These are phyloP conservation scores for Ferrisia virgata DNA, from an alignment of 2,888 invertebrate species.

Conservation along the genomic window DNA sequence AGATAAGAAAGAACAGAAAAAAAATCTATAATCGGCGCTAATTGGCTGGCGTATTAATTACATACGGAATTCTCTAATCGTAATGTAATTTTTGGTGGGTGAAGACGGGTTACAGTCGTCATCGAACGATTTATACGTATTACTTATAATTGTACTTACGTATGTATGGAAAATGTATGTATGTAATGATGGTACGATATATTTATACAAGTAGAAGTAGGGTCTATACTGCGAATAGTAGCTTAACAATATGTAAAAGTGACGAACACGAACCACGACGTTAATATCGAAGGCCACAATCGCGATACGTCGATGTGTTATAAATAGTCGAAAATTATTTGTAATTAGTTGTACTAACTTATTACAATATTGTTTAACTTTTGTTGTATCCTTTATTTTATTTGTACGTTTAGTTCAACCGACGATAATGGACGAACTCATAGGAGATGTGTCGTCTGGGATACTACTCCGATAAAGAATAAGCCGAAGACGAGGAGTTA, in stretches of 20 bases:
- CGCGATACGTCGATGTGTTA: not conserved
- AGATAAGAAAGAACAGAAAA: not conserved
- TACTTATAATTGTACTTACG: too few relatives aligned
- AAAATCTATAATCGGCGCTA: not conserved
- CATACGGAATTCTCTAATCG: not conserved
- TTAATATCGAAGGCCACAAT: not conserved
- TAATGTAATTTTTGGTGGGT: not conserved
- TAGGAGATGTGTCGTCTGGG: conserved; percentile 48
- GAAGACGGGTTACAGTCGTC: not conserved
- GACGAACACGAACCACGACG: too few relatives aligned
- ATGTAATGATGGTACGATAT: too few relatives aligned
- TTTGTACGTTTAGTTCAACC: not conserved
- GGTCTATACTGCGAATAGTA: not conserved
- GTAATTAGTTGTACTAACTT: not conserved
- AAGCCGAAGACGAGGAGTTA: not conserved
- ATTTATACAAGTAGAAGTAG: not conserved
- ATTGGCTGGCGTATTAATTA: not conserved
- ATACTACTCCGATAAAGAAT: conserved; percentile 47
- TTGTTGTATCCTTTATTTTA: not conserved
- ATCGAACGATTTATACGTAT: not conserved
- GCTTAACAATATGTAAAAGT: not conserved
- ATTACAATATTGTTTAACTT: not conserved
- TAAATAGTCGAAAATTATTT: not conserved
- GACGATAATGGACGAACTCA: conserved; percentile 47
- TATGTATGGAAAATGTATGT: too few relatives aligned